Percentiles rank a stretch among this genome's conserved stretches.
Conservation (phyloP, 2,888 invertebrate genomes). For the Chrysodeixis includens region DNA sequence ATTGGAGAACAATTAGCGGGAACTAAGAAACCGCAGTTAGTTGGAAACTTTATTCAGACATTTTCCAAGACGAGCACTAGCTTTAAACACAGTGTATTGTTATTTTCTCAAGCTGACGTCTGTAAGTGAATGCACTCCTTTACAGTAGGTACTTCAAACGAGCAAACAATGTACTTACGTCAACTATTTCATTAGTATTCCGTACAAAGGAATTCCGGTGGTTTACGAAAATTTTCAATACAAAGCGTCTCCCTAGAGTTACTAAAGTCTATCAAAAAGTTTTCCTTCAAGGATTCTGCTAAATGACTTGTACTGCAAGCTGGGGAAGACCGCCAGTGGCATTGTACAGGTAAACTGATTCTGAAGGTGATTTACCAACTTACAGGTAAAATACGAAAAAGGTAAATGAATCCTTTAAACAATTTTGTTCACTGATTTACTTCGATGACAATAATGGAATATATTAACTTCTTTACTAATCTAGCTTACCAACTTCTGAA, state of each 20-base stretch:
- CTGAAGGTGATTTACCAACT: neutral
- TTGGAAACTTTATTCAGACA: neutral
- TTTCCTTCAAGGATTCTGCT: neutral
- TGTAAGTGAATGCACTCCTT: neutral
- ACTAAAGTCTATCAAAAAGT: neutral
- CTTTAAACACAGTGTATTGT: neutral
- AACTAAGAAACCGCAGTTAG: neutral
- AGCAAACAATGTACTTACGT: slow-evolving; percentile 29
- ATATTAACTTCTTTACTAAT: too few relatives aligned
- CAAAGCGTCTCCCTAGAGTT: slow-evolving; percentile 20
- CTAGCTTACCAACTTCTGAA: too few relatives aligned
- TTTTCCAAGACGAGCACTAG: neutral
- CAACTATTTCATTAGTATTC: slow-evolving; percentile 38
- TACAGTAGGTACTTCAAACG: neutral
- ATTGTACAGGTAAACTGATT: neutral
- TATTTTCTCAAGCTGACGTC: neutral
- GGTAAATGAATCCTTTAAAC: neutral
- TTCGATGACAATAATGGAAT: too few relatives aligned
- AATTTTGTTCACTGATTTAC: too few relatives aligned
- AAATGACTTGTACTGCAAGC: neutral
- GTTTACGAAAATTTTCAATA: slow-evolving; percentile 26
- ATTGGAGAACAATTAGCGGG: neutral
- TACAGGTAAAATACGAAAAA: neutral
- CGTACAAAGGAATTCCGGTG: slow-evolving; percentile 1
- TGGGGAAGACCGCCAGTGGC: neutral